phyloP scores from a whole-genome alignment of 2,113 vertebrate genomes.

The Eretmochelys imbricata region DNA sequence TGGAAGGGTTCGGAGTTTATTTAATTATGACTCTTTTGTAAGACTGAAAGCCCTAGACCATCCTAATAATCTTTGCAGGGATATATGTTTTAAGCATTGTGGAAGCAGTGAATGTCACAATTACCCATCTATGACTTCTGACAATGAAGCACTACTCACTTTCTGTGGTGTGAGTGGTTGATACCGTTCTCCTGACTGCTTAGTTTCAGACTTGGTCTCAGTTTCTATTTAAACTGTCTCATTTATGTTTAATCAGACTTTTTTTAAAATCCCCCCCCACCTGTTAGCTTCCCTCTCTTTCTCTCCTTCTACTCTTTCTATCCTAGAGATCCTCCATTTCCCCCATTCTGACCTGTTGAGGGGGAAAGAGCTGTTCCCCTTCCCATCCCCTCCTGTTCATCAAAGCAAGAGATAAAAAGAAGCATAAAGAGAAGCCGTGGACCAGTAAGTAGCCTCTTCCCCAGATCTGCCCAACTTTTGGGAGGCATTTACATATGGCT shows the following conservation, averaged over 20 bases:
- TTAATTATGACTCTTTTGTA: not conserved
- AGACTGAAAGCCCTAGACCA: not conserved
- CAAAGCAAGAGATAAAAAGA: not conserved
- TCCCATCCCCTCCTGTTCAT: not conserved
- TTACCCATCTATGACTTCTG: not conserved
- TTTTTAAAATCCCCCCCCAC: not conserved
- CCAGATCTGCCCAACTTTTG: not conserved
- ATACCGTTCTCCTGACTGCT: not conserved
- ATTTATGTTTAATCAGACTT: not conserved
- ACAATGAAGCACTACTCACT: fast-evolving
- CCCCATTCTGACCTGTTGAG: not conserved
- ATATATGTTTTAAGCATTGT: not conserved
- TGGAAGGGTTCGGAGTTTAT: not conserved
- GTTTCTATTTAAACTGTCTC: not conserved
- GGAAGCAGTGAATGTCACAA: not conserved
- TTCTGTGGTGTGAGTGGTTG: not conserved
- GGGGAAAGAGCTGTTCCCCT: not conserved
- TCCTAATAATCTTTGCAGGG: not conserved
- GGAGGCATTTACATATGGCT: fast-evolving
- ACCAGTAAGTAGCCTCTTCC: not conserved
- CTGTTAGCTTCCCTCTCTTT: not conserved
- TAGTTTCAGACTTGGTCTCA: not conserved
- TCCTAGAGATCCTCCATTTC: not conserved
- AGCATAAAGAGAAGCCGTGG: not conserved
- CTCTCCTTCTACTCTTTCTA: not conserved